Base-by-base conservation (phyloP, 2,113 vertebrate species). In the Hipposideros armiger region DNA sequence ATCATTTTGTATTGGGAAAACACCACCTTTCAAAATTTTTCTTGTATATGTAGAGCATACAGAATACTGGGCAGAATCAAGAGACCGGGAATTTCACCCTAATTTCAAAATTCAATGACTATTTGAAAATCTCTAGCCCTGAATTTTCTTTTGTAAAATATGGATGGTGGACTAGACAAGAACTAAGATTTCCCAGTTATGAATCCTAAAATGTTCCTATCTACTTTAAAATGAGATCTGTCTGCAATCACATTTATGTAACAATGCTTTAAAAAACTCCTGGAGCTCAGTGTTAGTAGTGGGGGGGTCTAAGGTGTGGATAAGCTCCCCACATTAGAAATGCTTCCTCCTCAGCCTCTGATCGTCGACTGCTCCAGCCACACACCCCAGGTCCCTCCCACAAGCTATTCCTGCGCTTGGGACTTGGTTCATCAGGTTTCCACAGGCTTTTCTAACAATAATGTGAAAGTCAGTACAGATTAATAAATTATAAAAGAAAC, bases 141-240 rank as follows among this genome's bases (percentile, higher is more conserved):
- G 15, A 16, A 30, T 76, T 85, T 88, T 66, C 86, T 90, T 78
- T 77, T 52, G 30, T 67, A 30, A 92, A 91, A 92, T 64, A 19
- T 66, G 32, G n/a, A 84, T 45, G 19, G 14, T 54, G 32, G 30
- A 64, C 45, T 36, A 91, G 14, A 82, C 7, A 78, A 36, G 36
- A 36, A 87, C 67, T 54, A 92, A 64, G 45, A 67, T 50, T 78
- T 72, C 69, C 50, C 28, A 64, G 56, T 22, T 83, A 36, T 87
- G 52, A 95, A 72, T 72, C 32, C 32, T 67, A 45, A 47, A 30
- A 16, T 62, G 78, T 64, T 81, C 77, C 76, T 14, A 45, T 16
- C 24, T 83, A n/a, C 24, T 36, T 58, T 16, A 88, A 88, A 91
- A 76, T 36, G 14, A 73, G 32, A 54, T 60, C 16, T 67, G 7